Evolutionary conservation across 2,888 invertebrate genomes (phyloP).

Genomic region (Rhogogaster chlorosoma): DNA sequence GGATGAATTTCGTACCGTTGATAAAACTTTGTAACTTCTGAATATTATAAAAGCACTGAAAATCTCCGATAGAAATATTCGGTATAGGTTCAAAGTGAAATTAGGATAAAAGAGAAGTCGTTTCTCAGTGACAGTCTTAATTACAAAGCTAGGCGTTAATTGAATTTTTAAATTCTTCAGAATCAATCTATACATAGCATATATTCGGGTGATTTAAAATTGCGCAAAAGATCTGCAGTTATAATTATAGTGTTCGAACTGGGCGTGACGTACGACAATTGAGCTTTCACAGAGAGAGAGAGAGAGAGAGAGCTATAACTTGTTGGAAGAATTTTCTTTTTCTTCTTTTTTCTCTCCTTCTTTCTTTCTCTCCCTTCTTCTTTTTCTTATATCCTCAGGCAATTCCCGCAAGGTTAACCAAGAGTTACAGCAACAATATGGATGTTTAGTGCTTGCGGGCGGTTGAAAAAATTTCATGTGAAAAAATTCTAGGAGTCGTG

Average conservation of each 20-base stretch:
- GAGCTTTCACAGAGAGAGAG: background rate
- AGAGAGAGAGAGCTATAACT: slow-evolving; percentile 7
- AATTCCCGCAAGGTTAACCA: slow-evolving; percentile 1
- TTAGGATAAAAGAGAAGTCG: background rate
- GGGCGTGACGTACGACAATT: background rate
- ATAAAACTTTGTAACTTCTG: background rate
- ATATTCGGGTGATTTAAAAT: background rate
- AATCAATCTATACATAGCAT: background rate
- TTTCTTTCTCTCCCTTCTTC: background rate
- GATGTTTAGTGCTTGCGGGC: slow-evolving; percentile 7
- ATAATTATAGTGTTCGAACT: background rate
- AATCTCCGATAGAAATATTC: background rate
- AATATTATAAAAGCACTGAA: background rate
- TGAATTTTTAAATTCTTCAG: background rate
- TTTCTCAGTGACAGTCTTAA: background rate
- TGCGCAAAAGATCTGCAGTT: background rate
- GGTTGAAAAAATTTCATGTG: background rate
- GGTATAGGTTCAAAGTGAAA: background rate
- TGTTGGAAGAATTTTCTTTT: background rate
- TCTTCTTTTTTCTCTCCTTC: background rate
- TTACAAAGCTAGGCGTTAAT: background rate
- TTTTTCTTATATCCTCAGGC: background rate
- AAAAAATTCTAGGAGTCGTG: background rate
- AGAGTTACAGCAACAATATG: background rate
- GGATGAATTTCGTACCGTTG: background rate